Base-by-base conservation (phyloP, 2,888 invertebrate genomes). In the Hemithea aestivaria region DNA sequence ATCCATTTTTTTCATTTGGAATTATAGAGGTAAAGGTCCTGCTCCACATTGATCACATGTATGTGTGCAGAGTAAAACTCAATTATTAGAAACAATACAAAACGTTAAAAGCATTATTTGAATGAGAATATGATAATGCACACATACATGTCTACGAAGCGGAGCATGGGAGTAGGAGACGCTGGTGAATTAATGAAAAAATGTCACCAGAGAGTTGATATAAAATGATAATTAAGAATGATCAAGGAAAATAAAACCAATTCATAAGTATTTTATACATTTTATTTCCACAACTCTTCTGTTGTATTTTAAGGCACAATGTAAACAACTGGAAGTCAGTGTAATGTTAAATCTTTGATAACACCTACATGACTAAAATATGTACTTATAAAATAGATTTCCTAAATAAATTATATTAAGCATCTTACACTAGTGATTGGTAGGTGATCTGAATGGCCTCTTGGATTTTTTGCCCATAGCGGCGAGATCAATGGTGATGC, bases 391-490 rank as follows among this genome's bases (percentile, higher is more conserved):
- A 43, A 51, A 66, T 68, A 63, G 48, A 69, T 73, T 73, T 68
- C 62, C 75, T 78, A 61, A 83, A 83, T 83, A 85, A 84, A 83
- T 85, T 53, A 82, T 58, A 64, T 24, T 53, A 66, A 58, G 54
- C 10, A 63, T 53, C 69, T 65, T 63, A 58, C 47, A 47, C 78
- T 87, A 87, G 54, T 81, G 81, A 73, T 84, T 88, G 60, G 76
- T 73, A 50, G 88, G 78, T 56, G 83, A 76, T 65, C 87, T 84
- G 55, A 88, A 89, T 49, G 93, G 93, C 74, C 92, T 89, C 59
- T 91, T 90, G 27, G 91, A 90, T 65, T 93, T 93, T 66, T 92
- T 93, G 49, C 92, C 92, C 90, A 92, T 90, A 39, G 87, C 87
- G 51, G 90, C 85, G 72, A 93, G 88, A 79, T 92, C 92, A 56